Evolutionary conservation across 2,888 invertebrate species (phyloP).

Genomic region (Luperina nickerlii): DNA sequence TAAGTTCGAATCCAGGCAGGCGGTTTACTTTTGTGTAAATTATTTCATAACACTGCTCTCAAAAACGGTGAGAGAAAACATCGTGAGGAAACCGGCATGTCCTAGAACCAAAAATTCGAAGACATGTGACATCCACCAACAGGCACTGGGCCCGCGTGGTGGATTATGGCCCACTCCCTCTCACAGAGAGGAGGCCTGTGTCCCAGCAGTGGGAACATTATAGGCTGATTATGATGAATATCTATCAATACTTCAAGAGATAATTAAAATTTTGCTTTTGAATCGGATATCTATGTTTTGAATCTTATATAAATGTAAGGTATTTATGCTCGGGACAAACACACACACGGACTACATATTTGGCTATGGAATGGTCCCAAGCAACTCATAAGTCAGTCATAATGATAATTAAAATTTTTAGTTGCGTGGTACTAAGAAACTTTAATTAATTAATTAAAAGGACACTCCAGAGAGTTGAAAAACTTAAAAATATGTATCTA

Average conservation of each 20-base stretch:
- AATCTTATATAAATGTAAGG: not conserved
- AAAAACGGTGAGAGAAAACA: too few relatives aligned
- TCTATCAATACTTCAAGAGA: not conserved
- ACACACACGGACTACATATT: not conserved
- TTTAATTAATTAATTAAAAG: not conserved
- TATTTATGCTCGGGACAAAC: not conserved
- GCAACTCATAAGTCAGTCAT: not conserved
- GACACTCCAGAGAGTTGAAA: not conserved
- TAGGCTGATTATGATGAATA: too few relatives aligned
- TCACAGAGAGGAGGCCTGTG: too few relatives aligned
- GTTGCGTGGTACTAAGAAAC: not conserved
- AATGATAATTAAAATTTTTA: not conserved
- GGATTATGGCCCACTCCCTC: too few relatives aligned
- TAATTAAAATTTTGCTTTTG: not conserved
- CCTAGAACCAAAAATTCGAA: too few relatives aligned
- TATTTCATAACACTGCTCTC: too few relatives aligned
- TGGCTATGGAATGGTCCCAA: not conserved
- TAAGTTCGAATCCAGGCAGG: too few relatives aligned
- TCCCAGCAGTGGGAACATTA: too few relatives aligned
- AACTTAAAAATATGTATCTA: not conserved
- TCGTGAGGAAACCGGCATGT: too few relatives aligned
- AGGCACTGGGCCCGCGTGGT: too few relatives aligned
- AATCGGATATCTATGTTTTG: not conserved
- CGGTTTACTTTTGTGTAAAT: too few relatives aligned
- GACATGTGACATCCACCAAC: too few relatives aligned